Base-by-base conservation (phyloP, 1,140 invertebrate species). In the Drosophila busckii region DNA sequence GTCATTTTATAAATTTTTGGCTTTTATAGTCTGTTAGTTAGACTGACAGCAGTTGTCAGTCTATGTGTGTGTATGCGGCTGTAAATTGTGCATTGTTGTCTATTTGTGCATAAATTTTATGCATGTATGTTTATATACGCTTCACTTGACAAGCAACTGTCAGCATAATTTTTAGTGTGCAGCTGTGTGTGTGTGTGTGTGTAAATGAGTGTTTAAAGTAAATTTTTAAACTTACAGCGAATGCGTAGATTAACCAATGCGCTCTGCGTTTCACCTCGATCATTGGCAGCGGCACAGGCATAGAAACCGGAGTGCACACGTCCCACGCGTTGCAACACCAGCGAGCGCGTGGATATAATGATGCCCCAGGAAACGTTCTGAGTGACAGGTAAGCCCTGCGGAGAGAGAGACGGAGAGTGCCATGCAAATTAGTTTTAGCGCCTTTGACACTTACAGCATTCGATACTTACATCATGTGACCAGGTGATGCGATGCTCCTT, bases 281-380 rank as follows among this genome's bases (percentile, higher is more conserved):
- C 91, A 87, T 97, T 97, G 59, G 92, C 91, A 4, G 94, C 95
- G 8, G 92, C 87, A 80, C 95, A 96, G 31, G 93, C 94, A 87
- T 97, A 97, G 66, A 92, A 91, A 0, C 95, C 95, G 22, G 93
- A 92, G 71, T 95, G 92, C 42, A 93, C 91, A 26, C 94, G 89
- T 2, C 92, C 93, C 58, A 97, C 94, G 63, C 93, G 92, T 88
- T 96, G 95, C 23, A 97, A 89, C 2, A 96, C 95, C 55, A 97
- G 89, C 61, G 94, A 96, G 80, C 95, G 92, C 10, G 94, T 95
- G 70, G 94, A 96, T 80, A 96, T 93, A 69, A 96, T 94, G 42
- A 96, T 90, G 29, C 95, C 94, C 6, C 92, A 91, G n/a, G 93
- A 93, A 75, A 94, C 90, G 86, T 95, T 96, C 88, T 96, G 94